Evolutionary conservation across 1,140 invertebrate species (phyloP), one percentile per base, ranked within the genome.

Genomic region (Zaprionus tsacasi): DNA sequence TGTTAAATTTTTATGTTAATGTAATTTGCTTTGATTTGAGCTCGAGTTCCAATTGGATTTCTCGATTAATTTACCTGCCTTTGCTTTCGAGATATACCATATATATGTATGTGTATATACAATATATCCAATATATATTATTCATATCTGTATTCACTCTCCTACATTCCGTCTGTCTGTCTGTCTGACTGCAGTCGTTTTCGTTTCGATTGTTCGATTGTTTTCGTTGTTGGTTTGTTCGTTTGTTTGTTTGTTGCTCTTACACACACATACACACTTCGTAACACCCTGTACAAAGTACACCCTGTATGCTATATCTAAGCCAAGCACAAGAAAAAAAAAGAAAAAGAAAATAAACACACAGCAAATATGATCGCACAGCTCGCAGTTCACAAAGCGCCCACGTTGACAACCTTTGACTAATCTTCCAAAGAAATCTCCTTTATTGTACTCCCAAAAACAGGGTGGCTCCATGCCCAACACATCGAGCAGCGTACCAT

Each of bases 381-480:
- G 65, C 65, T 69, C 35, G 57, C 60, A 60, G 27, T 60, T 56
- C 54, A 10, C 10, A 36, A 63, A 59, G 57, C 61, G 25, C 54
- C 58, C 35, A 77, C 61, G 35, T 55, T 50, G 67, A 76, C 63
- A 81, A 70, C 72, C 70, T 66, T 69, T 91, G 59, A 92, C 90
- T 92, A 91, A 92, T 92, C 81, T 92, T 92, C 81, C 89, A 92
- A 92, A 92, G 91, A 92, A 92, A 91, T 92, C 91, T 92, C 87
- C 89, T 86, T 91, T 92, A 86, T 91, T 92, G 79, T 92, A 87
- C 81, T 92, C 88, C 80, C 86, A 92, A 87, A 92, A 91, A 91
- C 94, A 97, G 96, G 96, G 96, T 83, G 96, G 96, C 74, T 96
- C 96, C 58, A 96, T 97, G 96, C 96, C 97, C 78, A 97, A 97